A percentile compares a stretch with the other conserved stretches of the same genome.
These are phyloP conservation scores for Gadopsis marmoratus DNA, from an alignment of 2,797 vertebrate species.

Conservation along the genomic window DNA sequence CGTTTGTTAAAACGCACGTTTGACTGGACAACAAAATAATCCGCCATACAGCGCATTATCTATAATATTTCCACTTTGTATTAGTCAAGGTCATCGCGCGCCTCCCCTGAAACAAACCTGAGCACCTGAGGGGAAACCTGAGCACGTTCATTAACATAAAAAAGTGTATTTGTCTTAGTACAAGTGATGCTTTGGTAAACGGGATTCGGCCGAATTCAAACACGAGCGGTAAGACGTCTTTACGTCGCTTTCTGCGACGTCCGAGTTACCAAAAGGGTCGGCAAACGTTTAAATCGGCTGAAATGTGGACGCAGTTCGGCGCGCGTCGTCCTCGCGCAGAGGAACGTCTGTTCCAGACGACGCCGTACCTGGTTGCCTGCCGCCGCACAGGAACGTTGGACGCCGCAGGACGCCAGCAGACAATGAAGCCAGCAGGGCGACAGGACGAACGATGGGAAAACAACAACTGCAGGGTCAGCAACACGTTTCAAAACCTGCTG, in stretches of 20 bases:
- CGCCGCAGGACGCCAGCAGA: not conserved
- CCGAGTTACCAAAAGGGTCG: accelerated
- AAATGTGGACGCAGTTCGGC: not conserved
- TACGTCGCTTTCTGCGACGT: accelerated
- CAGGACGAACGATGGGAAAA: not conserved
- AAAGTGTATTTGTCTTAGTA: accelerated
- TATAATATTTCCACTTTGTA: not conserved
- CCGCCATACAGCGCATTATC: not conserved
- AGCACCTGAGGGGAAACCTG: not conserved
- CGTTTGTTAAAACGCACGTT: not conserved
- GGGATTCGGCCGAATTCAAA: not conserved
- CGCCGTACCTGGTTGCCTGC: not conserved
- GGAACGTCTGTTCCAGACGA: not conserved
- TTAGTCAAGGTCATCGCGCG: no score
- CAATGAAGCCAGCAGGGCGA: not conserved
- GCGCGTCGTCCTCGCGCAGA: accelerated
- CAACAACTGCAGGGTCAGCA: accelerated
- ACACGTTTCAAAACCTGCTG: not conserved
- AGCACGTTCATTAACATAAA: accelerated
- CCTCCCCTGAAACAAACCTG: not conserved
- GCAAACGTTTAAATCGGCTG: not conserved
- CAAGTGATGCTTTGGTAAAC: not conserved
- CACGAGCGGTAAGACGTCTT: accelerated
- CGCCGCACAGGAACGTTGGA: conserved; percentile 41
- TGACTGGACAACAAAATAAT: no score